A percentile compares a stretch with the other conserved stretches of the same genome.
phyloP scores from a whole-genome alignment of 2,797 vertebrate species.

The Molothrus ater region DNA sequence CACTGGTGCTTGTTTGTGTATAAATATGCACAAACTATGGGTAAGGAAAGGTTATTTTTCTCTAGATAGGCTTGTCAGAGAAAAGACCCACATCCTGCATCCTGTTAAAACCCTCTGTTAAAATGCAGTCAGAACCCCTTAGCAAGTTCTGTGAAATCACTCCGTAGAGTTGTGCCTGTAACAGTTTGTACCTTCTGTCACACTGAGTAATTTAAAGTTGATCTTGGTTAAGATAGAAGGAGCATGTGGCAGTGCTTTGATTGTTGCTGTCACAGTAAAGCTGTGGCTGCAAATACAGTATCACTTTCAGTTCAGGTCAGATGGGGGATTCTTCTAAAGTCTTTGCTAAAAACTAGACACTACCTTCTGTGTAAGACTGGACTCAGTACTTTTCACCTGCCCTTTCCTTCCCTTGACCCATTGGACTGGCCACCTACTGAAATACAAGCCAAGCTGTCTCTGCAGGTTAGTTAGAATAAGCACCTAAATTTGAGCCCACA shows the following conservation, averaged over 20 bases:
- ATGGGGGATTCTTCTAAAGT: not conserved
- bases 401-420: not conserved
- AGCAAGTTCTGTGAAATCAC: not conserved
- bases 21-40: not conserved
- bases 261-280: not conserved
- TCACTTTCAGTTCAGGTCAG: not conserved
- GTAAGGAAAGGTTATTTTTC: constrained; percentile 43
- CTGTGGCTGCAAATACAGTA: not conserved
- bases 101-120: constrained; percentile 18
- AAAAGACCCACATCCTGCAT: constrained; percentile 39
- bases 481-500: not conserved
- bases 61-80: constrained; percentile 20
- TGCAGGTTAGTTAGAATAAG: not conserved
- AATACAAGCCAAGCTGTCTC: not conserved
- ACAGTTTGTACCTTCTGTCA: not conserved
- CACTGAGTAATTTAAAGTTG: not conserved
- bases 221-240: constrained; percentile 15
- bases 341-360: not conserved
- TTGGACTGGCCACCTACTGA: not conserved
- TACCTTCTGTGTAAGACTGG: not conserved
- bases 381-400: not conserved
- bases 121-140: not conserved
- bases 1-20: constrained; percentile 37
- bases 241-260: not conserved
- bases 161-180: not conserved